Evolutionary conservation across 1,140 invertebrate genomes (phyloP), one percentile per base, ranked within the genome.

Genomic region (Spodoptera frugiperda): DNA sequence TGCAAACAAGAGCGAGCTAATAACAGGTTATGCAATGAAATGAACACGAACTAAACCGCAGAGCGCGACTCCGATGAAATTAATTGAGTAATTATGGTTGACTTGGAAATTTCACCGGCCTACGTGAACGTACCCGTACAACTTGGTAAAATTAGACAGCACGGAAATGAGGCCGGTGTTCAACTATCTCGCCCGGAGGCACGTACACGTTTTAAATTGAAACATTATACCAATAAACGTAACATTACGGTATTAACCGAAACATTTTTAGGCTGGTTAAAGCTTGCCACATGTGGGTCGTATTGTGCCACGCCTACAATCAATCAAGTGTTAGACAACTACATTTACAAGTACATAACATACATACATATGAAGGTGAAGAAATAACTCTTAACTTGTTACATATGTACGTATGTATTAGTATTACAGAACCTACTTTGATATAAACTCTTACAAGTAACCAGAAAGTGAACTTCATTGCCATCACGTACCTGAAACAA

Each of bases 71-170:
- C 53, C 76, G 46, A 73, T 77, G 76, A 82, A 82, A 81, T 84
- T 85, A 79, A 86, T 88, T 83, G 78, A 84, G 80, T 83, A 80
- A 87, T 86, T 88, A 84, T 70, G 54, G 78, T 82, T 77, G 72
- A 61, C 80, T 65, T 79, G 67, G 72, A 71, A 70, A 78, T 76
- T 81, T 81, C 71, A 74, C 71, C 33, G 68, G 71, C 39, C 71
- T 73, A 71, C 49, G 68, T 55, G 51, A 51, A 55, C 71, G 39
- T 17, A 6, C 33, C 33, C 5, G 46, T 14, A 25, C 30, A 68
- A 48, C 55, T 55, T 51, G 54, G 15, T 33, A 3, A 57, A 73
- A 59, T 73, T 73, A 73, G 55, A 73, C 55, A 73, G 44, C 17
- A 21, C 54, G 55, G 71, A 73, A 73, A 59, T 61, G 71, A 73